Conservation (phyloP, 2,888 invertebrate genomes). For the Molorchus minor region DNA sequence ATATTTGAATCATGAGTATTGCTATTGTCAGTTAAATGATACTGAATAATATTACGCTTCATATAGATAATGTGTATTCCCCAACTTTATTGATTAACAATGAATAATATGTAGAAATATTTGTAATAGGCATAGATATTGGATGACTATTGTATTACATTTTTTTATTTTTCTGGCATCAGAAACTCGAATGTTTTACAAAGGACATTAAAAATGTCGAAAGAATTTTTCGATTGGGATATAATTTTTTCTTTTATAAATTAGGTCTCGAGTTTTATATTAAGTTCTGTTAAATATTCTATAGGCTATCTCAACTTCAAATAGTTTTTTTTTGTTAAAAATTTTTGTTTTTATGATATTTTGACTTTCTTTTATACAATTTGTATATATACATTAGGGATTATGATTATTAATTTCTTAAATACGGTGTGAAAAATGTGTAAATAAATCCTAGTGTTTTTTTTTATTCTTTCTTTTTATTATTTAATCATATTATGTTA, state of each 20-base stretch:
- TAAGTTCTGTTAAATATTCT: conserved; percentile 29
- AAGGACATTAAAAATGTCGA: conserved; percentile 18
- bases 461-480: conserved; percentile 49
- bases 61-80: conserved; percentile 47
- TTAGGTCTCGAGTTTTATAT: conserved; percentile 30
- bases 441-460: conserved; percentile 59
- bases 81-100: conserved; percentile 50
- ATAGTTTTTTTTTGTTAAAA: conserved; percentile 28
- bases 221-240: conserved; percentile 13
- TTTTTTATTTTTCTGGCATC: conserved; percentile 27
- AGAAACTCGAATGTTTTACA: conserved; percentile 41
- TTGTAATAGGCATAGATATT: conserved; percentile 50
- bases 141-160: conserved; percentile 38
- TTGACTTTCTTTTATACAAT: conserved; percentile 47
- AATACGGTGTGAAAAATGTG: conserved; percentile 55
- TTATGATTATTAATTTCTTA: conserved; percentile 44
- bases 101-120: conserved; percentile 53
- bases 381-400: conserved; percentile 50
- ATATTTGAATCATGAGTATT: conserved; percentile 27
- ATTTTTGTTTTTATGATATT: conserved; percentile 43
- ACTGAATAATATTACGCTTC: conserved; percentile 55
- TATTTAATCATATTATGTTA: conserved; percentile 47
- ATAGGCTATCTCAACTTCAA: conserved; percentile 15
- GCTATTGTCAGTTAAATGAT: conserved; percentile 32
- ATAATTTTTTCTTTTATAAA: conserved; percentile 17